These are phyloP conservation scores for Vipera ursinii DNA, from an alignment of 2,797 vertebrate species.

Conservation along the genomic window DNA sequence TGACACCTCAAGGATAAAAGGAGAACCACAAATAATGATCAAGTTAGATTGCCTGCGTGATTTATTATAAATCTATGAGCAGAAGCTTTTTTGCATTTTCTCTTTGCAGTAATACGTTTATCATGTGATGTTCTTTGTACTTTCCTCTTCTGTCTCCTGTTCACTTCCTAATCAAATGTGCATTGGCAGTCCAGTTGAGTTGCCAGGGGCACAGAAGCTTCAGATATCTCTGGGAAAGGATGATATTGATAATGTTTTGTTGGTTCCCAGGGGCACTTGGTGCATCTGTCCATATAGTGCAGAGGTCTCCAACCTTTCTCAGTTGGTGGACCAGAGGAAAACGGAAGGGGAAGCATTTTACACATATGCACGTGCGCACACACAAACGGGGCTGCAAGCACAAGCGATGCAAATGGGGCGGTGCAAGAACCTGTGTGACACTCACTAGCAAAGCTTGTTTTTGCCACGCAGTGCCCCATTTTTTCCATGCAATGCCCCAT, in stretches of 20 bases:
- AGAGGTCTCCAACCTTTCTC: too few species aligned
- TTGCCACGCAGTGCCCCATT: accelerated
- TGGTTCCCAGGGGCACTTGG: background rate
- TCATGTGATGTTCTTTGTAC: background rate
- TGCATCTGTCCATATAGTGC: background rate
- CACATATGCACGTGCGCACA: too few species aligned
- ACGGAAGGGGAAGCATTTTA: too few species aligned
- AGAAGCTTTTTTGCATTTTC: background rate
- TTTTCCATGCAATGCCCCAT: too few species aligned
- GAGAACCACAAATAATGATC: background rate
- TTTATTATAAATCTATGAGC: background rate
- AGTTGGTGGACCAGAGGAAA: too few species aligned
- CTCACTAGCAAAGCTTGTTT: too few species aligned
- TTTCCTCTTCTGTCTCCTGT: background rate
- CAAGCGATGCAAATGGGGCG: too few species aligned
- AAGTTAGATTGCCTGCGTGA: background rate
- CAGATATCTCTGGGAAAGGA: background rate
- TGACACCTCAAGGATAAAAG: background rate
- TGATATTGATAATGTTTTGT: background rate
- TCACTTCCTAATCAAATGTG: background rate
- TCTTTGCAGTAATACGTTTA: background rate
- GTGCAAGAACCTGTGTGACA: too few species aligned
- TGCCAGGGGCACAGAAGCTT: background rate
- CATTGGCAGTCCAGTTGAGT: background rate
- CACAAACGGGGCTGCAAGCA: too few species aligned